Percentiles rank a stretch among this genome's conserved stretches.
These are phyloP conservation scores for Urosaurus nigricauda DNA, from an alignment of 2,797 vertebrate genomes.

Conservation along the genomic window DNA sequence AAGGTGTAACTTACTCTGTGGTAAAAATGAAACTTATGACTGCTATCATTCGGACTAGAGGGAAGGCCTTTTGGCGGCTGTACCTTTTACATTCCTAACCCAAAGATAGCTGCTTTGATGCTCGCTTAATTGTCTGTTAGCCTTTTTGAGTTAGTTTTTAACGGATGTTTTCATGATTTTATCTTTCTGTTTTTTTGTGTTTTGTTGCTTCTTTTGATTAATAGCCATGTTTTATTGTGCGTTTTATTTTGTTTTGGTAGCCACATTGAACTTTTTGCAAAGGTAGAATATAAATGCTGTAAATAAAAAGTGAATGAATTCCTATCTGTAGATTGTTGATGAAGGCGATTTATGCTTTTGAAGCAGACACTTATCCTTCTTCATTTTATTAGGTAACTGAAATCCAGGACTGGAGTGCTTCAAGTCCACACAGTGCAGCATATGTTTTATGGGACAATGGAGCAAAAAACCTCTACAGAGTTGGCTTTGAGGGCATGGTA, in stretches of 20 bases:
- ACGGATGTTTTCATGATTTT: background rate
- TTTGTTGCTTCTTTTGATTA: background rate
- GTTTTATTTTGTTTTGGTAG: background rate
- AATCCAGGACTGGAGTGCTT: conserved; percentile 99
- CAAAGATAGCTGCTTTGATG: background rate
- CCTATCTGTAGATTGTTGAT: background rate
- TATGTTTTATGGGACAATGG: conserved; percentile 99
- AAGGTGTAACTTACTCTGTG: background rate
- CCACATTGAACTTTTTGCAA: background rate
- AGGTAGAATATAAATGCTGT: background rate
- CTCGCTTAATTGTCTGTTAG: background rate
- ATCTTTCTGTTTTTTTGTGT: background rate
- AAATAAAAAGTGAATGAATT: background rate
- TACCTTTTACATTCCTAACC: background rate
- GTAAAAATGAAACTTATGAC: background rate
- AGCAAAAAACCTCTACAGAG: conserved; percentile 99
- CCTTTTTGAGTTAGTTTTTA: background rate
- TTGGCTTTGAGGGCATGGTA: conserved; percentile 99
- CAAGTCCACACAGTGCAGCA: conserved; percentile 97
- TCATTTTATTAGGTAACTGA: conserved; percentile 90
- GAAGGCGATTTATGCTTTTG: conserved; percentile 12
- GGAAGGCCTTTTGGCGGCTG: background rate
- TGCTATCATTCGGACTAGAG: background rate
- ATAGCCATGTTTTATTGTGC: background rate
- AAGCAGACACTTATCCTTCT: conserved; percentile 27